Percentiles rank a stretch among this genome's conserved stretches.
Evolutionary conservation across 2,113 vertebrate genomes (phyloP).

Genomic region (Isurus oxyrinchus): DNA sequence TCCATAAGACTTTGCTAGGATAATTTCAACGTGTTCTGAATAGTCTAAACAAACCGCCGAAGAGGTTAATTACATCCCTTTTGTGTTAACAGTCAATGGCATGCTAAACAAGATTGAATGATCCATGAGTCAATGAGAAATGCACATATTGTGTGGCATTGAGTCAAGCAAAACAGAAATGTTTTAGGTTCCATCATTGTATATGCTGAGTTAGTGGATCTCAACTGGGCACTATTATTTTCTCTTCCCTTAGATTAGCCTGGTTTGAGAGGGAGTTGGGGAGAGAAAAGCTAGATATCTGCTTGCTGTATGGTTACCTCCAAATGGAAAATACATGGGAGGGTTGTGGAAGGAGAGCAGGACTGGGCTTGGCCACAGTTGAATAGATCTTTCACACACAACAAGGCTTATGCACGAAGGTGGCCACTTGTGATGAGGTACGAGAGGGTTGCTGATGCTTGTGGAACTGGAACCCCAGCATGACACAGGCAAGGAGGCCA

Average conservation of each 20-base stretch:
- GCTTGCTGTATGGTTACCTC: neutral
- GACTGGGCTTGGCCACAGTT: neutral
- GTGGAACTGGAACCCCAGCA: neutral
- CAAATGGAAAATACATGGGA: neutral
- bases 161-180: neutral
- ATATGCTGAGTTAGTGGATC: neutral
- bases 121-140: neutral
- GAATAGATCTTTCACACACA: neutral
- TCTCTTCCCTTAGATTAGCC: neutral
- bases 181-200: neutral
- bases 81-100: neutral
- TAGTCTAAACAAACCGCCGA: neutral
- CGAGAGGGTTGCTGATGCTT: neutral
- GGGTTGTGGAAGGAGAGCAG: neutral
- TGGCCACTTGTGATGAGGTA: neutral
- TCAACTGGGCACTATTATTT: neutral
- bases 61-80: neutral
- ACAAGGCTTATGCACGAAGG: too few species aligned
- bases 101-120: too few species aligned
- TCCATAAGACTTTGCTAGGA: neutral
- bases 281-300: neutral
- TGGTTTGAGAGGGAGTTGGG: too few species aligned
- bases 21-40: neutral
- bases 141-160: too few species aligned
- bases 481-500: neutral